phyloP scores from a whole-genome alignment of 1,140 invertebrate genomes.

The Elymnias hypermnestra region DNA sequence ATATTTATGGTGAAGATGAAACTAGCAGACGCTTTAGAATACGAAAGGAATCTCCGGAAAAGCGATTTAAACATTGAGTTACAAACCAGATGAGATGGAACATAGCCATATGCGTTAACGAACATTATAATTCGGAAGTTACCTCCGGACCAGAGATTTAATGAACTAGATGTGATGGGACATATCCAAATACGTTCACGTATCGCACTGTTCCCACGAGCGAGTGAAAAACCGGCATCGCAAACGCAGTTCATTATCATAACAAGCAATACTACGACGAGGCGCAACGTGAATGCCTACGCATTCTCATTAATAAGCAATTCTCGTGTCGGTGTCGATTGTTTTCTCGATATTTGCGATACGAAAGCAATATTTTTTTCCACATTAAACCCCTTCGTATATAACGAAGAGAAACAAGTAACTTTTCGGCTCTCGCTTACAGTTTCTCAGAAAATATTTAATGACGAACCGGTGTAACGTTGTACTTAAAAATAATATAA shows the following conservation, averaged over 20 bases:
- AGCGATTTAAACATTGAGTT: no score
- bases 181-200: slow-evolving; percentile 12
- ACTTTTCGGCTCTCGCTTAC: no score
- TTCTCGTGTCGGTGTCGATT: slow-evolving; percentile 19
- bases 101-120: no score
- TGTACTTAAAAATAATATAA: slow-evolving; percentile 3
- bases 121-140: slow-evolving; percentile 32
- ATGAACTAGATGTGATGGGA: slow-evolving; percentile 14
- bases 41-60: no score
- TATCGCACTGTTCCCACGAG: slow-evolving; percentile 50
- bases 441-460: no score
- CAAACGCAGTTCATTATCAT: slow-evolving; percentile 31
- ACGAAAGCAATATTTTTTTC: no score
- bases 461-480: no score
- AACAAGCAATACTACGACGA: slow-evolving; percentile 30
- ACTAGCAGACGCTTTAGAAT: no score
- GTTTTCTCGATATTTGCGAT: slow-evolving; percentile 11
- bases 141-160: slow-evolving; percentile 24
- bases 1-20: no score
- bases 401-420: no score
- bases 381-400: no score
- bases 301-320: slow-evolving; percentile 18
- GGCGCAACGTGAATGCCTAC: slow-evolving; percentile 13
- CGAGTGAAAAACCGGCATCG: slow-evolving; percentile 42
- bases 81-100: no score